Base-by-base conservation (phyloP, 2,113 vertebrate genomes). In the Recurvirostra avosetta region DNA sequence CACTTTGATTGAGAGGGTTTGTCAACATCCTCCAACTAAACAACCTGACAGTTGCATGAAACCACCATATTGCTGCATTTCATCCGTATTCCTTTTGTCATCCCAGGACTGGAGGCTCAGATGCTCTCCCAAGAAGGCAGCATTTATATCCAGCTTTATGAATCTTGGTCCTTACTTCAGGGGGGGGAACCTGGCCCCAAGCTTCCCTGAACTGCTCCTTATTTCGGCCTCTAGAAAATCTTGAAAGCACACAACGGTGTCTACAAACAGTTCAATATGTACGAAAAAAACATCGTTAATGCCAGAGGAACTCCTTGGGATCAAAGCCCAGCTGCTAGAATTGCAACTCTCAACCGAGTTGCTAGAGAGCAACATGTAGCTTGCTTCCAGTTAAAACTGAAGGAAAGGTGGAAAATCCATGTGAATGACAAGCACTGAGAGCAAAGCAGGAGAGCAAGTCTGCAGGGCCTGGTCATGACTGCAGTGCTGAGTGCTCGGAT, bases 401-500 rank as follows among this genome's bases (percentile, higher is more conserved):
- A 27, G n/a, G 65, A 63, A 90, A 78, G 73, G 14, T 81, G 41
- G 59, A 92, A 73, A 86, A 83, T 40, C 30, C 36, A 29, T 30
- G 36, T 52, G 61, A 58, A 21, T 45, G 66, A 38, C 47, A 79
- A 72, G 20, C 1, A 2, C 21, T 61, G 66, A 84, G 29, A 84
- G 27, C 18, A 83, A 91, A 21, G 10, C 17, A 53, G 38, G 30
- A 87, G 20, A 70, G n/a, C 1, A 6, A 73, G 30, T 53, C 40
- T 73, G 27, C 1, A 4, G 58, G 47, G 20, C 15, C 40, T 26
- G 8, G 8, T n/a, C 32, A 9, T 4, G 43, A 21, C 66, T 36
- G 30, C 0, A 0, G n/a, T 27, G 43, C 52, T 65, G 47, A 52
- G 47, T 2, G 1, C 26, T 52, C 0, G 4, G 22, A 30, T 85